Base-by-base conservation (phyloP, 2,888 invertebrate genomes). In the Catocala nupta region DNA sequence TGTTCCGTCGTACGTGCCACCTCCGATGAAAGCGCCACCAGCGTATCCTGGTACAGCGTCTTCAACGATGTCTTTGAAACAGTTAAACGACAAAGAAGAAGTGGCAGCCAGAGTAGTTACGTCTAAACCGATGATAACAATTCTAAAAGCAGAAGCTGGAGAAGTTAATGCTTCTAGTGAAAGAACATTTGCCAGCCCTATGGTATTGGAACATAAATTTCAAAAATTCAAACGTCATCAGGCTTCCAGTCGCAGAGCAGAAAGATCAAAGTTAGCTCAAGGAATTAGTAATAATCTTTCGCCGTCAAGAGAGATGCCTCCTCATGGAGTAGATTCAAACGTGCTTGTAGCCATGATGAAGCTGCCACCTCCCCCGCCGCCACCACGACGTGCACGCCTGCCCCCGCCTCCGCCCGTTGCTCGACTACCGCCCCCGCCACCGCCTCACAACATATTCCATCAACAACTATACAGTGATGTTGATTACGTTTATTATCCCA, bases 401-500 rank as follows among this genome's bases (percentile, higher is more conserved):
- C 96, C 97, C 0, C 97, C 97, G 0, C 96, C 97, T 1, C 95
- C 96, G 0, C 95, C 93, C 89, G 68, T 95, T 86, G 91, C 95
- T 1, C 95, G 96, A 0, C 95, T 96, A 1, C 96, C 96, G 5
- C 96, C 96, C 0, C 95, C 96, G 48, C 93, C 97, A 5, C 96
- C 97, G 0, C 97, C 97, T 0, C 98, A 98, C 83, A 96, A 98
- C 67, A 96, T 97, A 81, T 98, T 98, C 81, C 97, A 98, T 79
- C 97, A 98, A 82, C 98, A 98, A 84, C 95, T 98, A 61, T 98
- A 97, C 81, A 98, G 98, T 66, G 98, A 98, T 82, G 97, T 98
- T 4, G 98, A 98, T 89, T 98, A 98, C 82, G 98, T 98, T 7
- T 97, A 98, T 86, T 98, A 98, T 83, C 98, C 98, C 0, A 89